Evolutionary conservation across 2,797 vertebrate species (phyloP).

Genomic region (Acanthis flammea): DNA sequence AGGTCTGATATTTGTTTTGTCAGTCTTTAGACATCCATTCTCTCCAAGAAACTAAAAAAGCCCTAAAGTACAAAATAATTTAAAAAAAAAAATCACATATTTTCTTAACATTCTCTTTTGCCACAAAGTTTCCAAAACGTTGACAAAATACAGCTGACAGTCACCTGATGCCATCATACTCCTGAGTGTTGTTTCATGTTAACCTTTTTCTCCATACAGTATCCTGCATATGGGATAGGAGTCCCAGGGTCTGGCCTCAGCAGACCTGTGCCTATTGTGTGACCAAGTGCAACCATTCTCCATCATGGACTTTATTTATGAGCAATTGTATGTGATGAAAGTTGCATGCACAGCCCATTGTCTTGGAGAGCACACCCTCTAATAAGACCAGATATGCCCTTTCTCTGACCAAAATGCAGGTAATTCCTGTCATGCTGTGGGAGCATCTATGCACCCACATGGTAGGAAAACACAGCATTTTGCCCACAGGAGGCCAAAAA

Average conservation of each 20-base stretch:
- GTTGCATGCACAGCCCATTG: not conserved
- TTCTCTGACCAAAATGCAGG: not conserved
- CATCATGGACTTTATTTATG: not conserved
- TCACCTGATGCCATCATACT: not conserved
- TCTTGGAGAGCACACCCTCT: not conserved
- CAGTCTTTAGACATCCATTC: not conserved
- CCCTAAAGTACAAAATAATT: not conserved
- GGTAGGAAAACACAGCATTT: not conserved
- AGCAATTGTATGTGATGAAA: not conserved
- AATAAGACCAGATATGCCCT: not conserved
- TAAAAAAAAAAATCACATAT: not conserved
- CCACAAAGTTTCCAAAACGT: not conserved
- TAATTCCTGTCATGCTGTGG: not conserved
- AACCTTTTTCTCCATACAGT: not conserved
- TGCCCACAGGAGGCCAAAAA: not conserved
- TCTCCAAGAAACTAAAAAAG: not conserved
- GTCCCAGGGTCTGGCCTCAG: not conserved
- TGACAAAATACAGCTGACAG: not conserved
- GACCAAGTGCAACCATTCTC: not conserved
- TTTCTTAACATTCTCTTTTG: not conserved
- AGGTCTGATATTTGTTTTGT: not conserved
- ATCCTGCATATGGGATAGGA: not conserved
- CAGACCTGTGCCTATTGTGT: rapidly evolving
- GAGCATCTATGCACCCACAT: not conserved
- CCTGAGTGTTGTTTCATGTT: not conserved